Conservation (phyloP, 2,113 vertebrate species). For the Rhineura floridana region DNA sequence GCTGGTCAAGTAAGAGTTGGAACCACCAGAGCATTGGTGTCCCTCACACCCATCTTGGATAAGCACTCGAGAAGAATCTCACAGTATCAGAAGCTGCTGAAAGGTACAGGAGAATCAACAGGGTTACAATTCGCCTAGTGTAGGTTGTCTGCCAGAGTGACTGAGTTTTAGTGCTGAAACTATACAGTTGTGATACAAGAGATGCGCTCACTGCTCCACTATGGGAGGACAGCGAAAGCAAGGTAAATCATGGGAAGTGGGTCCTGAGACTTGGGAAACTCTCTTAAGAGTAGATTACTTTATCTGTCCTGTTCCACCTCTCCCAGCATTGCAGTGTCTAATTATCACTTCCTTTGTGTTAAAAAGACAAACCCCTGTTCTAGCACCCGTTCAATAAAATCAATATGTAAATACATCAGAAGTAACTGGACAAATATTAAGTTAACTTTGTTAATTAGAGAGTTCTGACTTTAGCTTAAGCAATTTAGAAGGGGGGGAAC, state of each 20-base stretch:
- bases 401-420: slow-evolving; percentile 37
- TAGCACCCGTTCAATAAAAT: slow-evolving; percentile 31
- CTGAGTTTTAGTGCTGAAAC: neutral
- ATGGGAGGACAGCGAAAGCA: too few species aligned
- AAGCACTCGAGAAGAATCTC: too few species aligned
- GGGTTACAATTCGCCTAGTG: neutral
- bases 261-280: too few species aligned
- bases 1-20: too few species aligned
- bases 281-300: too few species aligned
- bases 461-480: slow-evolving; percentile 24
- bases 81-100: neutral
- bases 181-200: too few species aligned
- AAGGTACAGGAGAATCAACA: too few species aligned
- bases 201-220: too few species aligned
- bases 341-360: slow-evolving; percentile 30
- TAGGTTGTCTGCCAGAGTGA: neutral
- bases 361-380: slow-evolving; percentile 36
- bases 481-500: slow-evolving; percentile 30
- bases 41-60: too few species aligned
- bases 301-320: slow-evolving; percentile 14
- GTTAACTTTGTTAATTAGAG: slow-evolving; percentile 42
- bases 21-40: too few species aligned
- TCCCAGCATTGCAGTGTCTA: slow-evolving; percentile 21
- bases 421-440: slow-evolving; percentile 33
- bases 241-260: neutral